These are phyloP conservation scores for Gymnocephalus cernua DNA, from an alignment of 2,113 vertebrate species.

Conservation along the genomic window DNA sequence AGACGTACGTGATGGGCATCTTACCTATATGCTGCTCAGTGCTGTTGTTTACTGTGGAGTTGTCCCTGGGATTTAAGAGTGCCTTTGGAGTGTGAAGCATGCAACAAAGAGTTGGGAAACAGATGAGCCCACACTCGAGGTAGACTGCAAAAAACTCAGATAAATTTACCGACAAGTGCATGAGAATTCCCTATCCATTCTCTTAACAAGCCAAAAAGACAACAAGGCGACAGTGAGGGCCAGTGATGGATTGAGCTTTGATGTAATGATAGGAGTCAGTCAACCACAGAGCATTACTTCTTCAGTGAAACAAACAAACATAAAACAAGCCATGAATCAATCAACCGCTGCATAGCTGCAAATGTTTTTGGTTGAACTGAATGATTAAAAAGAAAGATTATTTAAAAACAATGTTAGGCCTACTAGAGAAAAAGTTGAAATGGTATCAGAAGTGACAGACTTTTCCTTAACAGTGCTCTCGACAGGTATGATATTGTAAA, in stretches of 20 bases:
- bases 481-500: background rate
- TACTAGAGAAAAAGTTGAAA: background rate
- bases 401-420: background rate
- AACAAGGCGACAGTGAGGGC: conserved; percentile 51
- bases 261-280: conserved; percentile 69
- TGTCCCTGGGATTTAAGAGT: conserved; percentile 53
- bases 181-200: conserved; percentile 74
- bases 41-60: conserved; percentile 31
- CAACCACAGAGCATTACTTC: conserved; percentile 57
- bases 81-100: conserved; percentile 58
- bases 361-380: conserved; percentile 1
- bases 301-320: conserved; percentile 55
- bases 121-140: conserved; percentile 65
- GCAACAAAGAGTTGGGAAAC: conserved; percentile 62
- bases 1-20: background rate
- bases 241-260: conserved; percentile 67
- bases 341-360: background rate
- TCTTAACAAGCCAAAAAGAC: conserved; percentile 70
- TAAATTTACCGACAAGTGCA: conserved; percentile 74
- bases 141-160: conserved; percentile 71
- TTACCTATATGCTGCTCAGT: conserved; percentile 6
- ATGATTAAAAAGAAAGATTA: background rate
- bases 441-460: background rate
- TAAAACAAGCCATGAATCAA: conserved; percentile 42
- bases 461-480: background rate